phyloP scores from a whole-genome alignment of 2,888 invertebrate genomes.

The Sclerodermus sp. region DNA sequence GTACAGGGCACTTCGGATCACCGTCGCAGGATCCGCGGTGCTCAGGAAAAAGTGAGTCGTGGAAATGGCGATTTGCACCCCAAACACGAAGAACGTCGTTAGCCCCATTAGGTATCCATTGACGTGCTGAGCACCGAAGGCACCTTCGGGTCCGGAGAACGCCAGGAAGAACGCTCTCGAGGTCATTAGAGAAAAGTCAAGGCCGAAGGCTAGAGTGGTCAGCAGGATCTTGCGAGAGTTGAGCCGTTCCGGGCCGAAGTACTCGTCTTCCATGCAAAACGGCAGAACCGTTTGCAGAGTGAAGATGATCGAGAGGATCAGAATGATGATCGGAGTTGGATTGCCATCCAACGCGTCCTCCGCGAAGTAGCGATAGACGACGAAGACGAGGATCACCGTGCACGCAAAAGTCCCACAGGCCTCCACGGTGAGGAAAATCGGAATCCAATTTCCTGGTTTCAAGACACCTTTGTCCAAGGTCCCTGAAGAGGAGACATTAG shows the following conservation, averaged over 20 bases:
- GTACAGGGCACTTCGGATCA: conserved; percentile 50
- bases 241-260: conserved; percentile 47
- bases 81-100: conserved; percentile 66
- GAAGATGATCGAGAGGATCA: conserved; percentile 56
- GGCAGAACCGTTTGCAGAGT: conserved; percentile 56
- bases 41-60: conserved; percentile 45
- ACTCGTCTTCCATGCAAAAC: conserved; percentile 52
- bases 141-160: conserved; percentile 66
- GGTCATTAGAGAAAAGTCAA: conserved; percentile 67
- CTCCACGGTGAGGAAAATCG: conserved; percentile 68
- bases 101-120: conserved; percentile 71
- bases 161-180: conserved; percentile 68
- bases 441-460: conserved; percentile 61
- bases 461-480: conserved; percentile 23
- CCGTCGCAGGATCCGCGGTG: conserved; percentile 42
- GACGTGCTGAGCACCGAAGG: conserved; percentile 68
- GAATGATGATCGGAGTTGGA: conserved; percentile 60
- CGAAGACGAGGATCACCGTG: conserved; percentile 67
- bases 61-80: conserved; percentile 61
- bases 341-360: conserved; percentile 69
- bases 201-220: conserved; percentile 65
- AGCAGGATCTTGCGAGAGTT: conserved; percentile 65
- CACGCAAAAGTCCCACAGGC: conserved; percentile 68
- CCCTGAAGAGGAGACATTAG: too few relatives aligned
- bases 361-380: conserved; percentile 66